A percentile compares a stretch with the other conserved stretches of the same genome.
These are phyloP conservation scores for Hippocampus comes DNA, from an alignment of 2,113 vertebrate species.

Conservation along the genomic window DNA sequence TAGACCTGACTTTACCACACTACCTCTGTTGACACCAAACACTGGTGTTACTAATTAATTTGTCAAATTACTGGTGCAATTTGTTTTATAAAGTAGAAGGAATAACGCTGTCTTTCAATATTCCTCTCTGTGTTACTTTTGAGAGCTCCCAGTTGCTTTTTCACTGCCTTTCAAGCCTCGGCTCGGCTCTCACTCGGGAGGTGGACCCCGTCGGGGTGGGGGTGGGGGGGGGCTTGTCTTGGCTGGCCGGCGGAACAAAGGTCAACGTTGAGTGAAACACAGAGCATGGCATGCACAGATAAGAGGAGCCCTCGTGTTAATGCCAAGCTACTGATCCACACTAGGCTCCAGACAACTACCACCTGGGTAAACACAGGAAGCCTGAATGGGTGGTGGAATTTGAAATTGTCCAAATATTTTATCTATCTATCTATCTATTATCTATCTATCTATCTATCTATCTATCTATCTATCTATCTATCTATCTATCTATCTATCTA, in stretches of 20 bases:
- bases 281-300: slow-evolving; percentile 51
- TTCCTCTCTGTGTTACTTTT: slow-evolving; percentile 29
- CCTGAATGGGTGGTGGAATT: slow-evolving; percentile 32
- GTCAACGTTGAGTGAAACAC: slow-evolving; percentile 48
- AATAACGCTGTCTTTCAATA: neutral
- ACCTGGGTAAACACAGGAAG: slow-evolving; percentile 36
- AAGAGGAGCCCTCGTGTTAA: slow-evolving; percentile 42
- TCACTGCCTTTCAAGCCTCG: slow-evolving; percentile 10
- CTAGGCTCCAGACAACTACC: slow-evolving; percentile 22
- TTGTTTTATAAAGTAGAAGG: neutral
- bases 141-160: slow-evolving; percentile 22
- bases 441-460: too few relatives aligned
- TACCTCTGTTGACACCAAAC: neutral
- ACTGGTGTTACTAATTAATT: neutral
- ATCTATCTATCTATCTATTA: too few relatives aligned
- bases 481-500: too few relatives aligned
- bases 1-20: neutral
- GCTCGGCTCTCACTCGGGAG: slow-evolving; percentile 9
- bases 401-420: slow-evolving; percentile 32
- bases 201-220: slow-evolving; percentile 24
- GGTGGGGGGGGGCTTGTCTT: slow-evolving; percentile 21
- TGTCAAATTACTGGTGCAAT: neutral
- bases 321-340: slow-evolving; percentile 37
- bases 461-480: too few relatives aligned
- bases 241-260: slow-evolving; percentile 51